phyloP scores from a whole-genome alignment of 2,113 vertebrate species.

The Corynorhinus townsendii region DNA sequence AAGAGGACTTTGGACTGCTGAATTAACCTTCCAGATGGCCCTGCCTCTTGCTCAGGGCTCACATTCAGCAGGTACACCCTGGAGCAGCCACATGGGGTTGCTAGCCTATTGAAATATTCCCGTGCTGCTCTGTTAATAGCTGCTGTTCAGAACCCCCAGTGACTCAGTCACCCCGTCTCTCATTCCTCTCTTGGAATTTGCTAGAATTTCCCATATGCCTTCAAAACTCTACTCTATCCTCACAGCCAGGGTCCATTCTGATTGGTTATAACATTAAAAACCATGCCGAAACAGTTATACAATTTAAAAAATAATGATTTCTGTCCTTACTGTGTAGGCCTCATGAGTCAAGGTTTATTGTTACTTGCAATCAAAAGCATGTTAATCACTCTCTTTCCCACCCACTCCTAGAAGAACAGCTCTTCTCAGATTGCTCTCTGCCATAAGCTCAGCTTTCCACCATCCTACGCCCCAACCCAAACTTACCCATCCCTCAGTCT shows the following conservation, averaged over 20 bases:
- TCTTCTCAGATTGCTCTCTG: not conserved
- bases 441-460: not conserved
- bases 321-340: not conserved
- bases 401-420: not conserved
- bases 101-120: not conserved
- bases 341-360: not conserved
- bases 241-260: not conserved
- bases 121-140: not conserved
- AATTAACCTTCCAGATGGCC: not conserved
- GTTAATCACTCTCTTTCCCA: not conserved
- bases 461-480: not conserved
- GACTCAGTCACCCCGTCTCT: too few relatives aligned
- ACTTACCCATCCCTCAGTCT: not conserved
- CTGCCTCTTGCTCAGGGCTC: not conserved
- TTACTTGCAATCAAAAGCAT: not conserved
- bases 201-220: not conserved
- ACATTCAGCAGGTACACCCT: too few relatives aligned
- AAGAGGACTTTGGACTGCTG: not conserved
- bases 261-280: not conserved
- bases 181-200: not conserved
- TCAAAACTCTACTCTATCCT: not conserved
- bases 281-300: not conserved
- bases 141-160: not conserved
- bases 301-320: not conserved
- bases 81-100: not conserved